Evolutionary conservation across 2,113 vertebrate species (phyloP).

Genomic region (Narcine bancroftii): DNA sequence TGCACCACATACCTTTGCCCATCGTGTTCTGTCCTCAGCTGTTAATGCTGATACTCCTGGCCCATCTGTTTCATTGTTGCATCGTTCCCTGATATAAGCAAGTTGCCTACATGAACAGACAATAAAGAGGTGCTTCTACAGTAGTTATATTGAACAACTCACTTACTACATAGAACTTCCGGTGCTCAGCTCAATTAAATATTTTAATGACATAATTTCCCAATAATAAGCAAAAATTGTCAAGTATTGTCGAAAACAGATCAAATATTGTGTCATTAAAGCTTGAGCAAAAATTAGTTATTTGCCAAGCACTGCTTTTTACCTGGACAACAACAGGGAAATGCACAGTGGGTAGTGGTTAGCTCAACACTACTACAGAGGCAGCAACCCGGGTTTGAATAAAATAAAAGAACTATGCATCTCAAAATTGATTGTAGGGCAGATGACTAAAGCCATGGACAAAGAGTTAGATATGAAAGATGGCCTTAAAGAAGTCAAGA

Average conservation of each 20-base stretch:
- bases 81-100: slow-evolving; percentile 62
- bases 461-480: no score
- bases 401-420: no score
- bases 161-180: background rate
- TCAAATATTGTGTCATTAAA: background rate
- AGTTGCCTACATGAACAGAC: slow-evolving; percentile 67
- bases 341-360: no score
- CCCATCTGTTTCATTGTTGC: slow-evolving; percentile 66
- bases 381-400: no score
- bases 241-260: background rate
- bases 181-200: background rate
- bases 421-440: no score
- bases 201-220: background rate
- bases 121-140: slow-evolving; percentile 23
- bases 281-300: background rate
- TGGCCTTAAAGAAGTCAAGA: no score
- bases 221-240: slow-evolving; percentile 5
- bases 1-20: slow-evolving; percentile 70
- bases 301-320: background rate
- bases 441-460: no score
- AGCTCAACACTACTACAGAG: no score
- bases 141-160: background rate
- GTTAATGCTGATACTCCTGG: slow-evolving; percentile 75
- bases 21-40: slow-evolving; percentile 73
- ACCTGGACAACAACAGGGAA: background rate